These are phyloP conservation scores for Portevinia maculata DNA, from an alignment of 2,888 invertebrate species.

Conservation along the genomic window DNA sequence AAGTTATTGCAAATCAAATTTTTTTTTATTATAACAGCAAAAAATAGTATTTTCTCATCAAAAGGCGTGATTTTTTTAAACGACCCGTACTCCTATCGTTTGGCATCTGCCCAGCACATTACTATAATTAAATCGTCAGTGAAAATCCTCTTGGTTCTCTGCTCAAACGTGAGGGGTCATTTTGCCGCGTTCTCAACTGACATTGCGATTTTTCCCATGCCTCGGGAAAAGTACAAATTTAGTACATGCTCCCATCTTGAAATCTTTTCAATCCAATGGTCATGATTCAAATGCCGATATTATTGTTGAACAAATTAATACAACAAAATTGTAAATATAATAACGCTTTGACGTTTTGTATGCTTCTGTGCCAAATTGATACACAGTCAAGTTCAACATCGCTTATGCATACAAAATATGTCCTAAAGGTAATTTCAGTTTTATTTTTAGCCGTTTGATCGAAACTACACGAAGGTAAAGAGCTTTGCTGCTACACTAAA, in stretches of 20 bases:
- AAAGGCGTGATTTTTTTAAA: constrained; percentile 26
- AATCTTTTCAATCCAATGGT: constrained; percentile 33
- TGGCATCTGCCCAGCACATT: constrained; percentile 50
- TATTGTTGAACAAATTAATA: constrained; percentile 1
- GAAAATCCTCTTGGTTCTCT: constrained; percentile 27
- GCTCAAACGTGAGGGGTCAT: constrained; percentile 25
- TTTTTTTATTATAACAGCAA: constrained; percentile 8
- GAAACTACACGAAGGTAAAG: constrained; percentile 29
- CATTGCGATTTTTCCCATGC: constrained; percentile 26
- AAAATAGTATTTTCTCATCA: constrained; percentile 14
- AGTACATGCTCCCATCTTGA: constrained; percentile 23
- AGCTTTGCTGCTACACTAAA: constrained; percentile 8
- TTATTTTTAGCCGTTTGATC: constrained; percentile 44
- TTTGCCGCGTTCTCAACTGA: constrained; percentile 27
- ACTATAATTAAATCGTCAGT: constrained; percentile 53
- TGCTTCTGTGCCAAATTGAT: background rate
- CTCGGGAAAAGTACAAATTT: constrained; percentile 8
- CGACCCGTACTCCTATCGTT: constrained; percentile 15
- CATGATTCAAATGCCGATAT: constrained; percentile 14
- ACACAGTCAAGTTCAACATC: constrained; percentile 22
- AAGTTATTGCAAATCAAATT: constrained; percentile 24
- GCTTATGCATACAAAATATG: background rate
- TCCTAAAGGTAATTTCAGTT: constrained; percentile 48
- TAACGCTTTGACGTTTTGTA: background rate
- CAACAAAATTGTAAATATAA: constrained; percentile 5